These are phyloP conservation scores for Taxidea taxus DNA, from an alignment of 2,113 vertebrate genomes.

Conservation along the genomic window DNA sequence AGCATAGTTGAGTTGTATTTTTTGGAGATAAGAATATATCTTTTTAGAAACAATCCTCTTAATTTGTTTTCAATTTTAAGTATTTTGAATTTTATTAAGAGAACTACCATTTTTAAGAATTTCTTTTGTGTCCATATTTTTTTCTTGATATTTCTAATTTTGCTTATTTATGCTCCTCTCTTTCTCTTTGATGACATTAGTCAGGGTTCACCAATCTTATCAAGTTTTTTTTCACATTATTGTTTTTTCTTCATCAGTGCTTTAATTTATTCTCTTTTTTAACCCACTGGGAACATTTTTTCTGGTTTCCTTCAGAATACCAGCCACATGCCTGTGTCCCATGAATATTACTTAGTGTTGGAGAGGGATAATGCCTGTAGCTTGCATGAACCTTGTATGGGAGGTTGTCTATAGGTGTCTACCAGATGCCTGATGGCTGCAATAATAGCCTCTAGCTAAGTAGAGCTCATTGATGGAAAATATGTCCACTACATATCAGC, in stretches of 20 bases:
- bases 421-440: fast-evolving
- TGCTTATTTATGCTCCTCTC: background rate
- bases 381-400: fast-evolving
- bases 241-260: background rate
- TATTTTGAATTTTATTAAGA: background rate
- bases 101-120: background rate
- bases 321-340: fast-evolving
- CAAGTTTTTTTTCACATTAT: background rate
- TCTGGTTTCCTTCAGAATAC: background rate
- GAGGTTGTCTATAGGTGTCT: too few species aligned
- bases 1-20: background rate
- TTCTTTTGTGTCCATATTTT: background rate
- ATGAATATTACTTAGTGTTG: background rate
- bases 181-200: background rate
- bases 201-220: background rate
- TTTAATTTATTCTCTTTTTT: background rate
- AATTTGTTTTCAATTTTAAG: background rate
- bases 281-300: background rate
- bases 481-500: fast-evolving
- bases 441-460: background rate
- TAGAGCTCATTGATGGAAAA: background rate
- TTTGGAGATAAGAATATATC: background rate
- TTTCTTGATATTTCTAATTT: background rate
- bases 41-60: background rate
- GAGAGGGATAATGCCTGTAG: fast-evolving